Evolutionary conservation across 1,140 invertebrate genomes (phyloP).

Genomic region (Hirudo medicinalis): DNA sequence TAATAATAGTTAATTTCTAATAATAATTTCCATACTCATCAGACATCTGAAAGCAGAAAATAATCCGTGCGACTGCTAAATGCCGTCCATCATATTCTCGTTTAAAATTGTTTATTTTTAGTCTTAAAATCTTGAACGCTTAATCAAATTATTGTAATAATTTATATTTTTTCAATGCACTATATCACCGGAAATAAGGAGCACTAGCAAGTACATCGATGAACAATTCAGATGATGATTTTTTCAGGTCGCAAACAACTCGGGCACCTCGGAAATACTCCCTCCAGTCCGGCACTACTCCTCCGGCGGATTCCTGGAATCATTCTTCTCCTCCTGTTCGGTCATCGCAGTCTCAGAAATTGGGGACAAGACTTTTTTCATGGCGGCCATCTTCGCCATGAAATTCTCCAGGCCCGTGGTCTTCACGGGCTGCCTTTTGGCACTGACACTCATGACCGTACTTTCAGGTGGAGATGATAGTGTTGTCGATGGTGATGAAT

Average conservation of each 20-base stretch:
- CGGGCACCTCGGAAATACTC: neutral
- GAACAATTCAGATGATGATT: neutral
- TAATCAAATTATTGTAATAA: too few relatives aligned
- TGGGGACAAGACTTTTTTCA: slow-evolving; percentile 98
- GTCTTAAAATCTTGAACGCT: too few relatives aligned
- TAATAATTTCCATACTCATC: too few relatives aligned
- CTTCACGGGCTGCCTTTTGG: slow-evolving; percentile 78
- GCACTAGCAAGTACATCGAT: too few relatives aligned
- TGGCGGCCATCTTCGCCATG: slow-evolving; percentile 99
- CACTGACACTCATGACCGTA: slow-evolving; percentile 85
- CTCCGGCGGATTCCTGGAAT: slow-evolving; percentile 66
- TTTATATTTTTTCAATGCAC: too few relatives aligned
- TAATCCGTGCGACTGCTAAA: too few relatives aligned
- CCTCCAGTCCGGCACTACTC: neutral
- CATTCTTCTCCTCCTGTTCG: slow-evolving; percentile 80
- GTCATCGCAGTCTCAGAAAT: slow-evolving; percentile 94
- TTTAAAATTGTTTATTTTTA: too few relatives aligned
- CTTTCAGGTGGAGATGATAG: slow-evolving; percentile 56
- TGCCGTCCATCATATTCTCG: too few relatives aligned
- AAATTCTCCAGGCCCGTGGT: slow-evolving; percentile 80
- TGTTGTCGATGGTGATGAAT: neutral
- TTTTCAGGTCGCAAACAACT: neutral
- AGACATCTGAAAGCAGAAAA: too few relatives aligned
- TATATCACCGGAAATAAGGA: too few relatives aligned
- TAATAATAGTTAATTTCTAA: too few relatives aligned